A percentile compares a stretch with the other conserved stretches of the same genome.
Conservation (phyloP, 1,140 invertebrate species). For the Drosophila eugracilis region DNA sequence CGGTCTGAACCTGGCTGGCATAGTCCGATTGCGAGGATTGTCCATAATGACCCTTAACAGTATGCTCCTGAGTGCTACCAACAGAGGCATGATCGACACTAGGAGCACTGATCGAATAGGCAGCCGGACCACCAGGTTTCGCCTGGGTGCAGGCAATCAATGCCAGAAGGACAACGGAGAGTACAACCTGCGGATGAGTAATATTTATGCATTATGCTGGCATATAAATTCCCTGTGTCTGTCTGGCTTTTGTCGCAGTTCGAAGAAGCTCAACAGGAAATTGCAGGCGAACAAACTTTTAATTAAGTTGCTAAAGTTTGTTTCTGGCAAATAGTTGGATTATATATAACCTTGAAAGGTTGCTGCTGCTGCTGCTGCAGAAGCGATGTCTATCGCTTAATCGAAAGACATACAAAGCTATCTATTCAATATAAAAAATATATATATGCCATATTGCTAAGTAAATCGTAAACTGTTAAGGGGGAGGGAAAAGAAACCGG, state of each 20-base stretch:
- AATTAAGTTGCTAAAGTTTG: slow-evolving; percentile 76
- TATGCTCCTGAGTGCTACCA: slow-evolving; percentile 86
- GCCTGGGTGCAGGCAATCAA: slow-evolving; percentile 74
- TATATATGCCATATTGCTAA: background rate
- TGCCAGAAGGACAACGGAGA: slow-evolving; percentile 70
- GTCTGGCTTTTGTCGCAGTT: background rate
- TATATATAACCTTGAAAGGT: background rate
- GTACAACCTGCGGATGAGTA: slow-evolving; percentile 57
- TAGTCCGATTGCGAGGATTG: slow-evolving; percentile 86
- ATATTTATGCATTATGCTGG: background rate
- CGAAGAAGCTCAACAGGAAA: slow-evolving; percentile 50
- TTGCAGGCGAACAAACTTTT: slow-evolving; percentile 72
- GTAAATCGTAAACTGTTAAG: background rate
- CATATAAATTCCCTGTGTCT: background rate
- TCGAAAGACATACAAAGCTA: slow-evolving; percentile 9
- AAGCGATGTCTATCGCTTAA: slow-evolving; percentile 10
- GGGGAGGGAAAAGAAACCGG: too few species aligned
- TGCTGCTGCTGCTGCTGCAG: too few species aligned
- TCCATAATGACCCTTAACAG: slow-evolving; percentile 86
- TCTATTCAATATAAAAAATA: too few species aligned
- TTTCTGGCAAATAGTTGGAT: background rate
- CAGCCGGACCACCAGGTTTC: slow-evolving; percentile 85
- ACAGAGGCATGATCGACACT: slow-evolving; percentile 85
- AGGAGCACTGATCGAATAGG: slow-evolving; percentile 85
- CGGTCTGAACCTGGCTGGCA: slow-evolving; percentile 85